Evolutionary conservation across 2,113 vertebrate species (phyloP).

Genomic region (Thinocorus orbignyianus): DNA sequence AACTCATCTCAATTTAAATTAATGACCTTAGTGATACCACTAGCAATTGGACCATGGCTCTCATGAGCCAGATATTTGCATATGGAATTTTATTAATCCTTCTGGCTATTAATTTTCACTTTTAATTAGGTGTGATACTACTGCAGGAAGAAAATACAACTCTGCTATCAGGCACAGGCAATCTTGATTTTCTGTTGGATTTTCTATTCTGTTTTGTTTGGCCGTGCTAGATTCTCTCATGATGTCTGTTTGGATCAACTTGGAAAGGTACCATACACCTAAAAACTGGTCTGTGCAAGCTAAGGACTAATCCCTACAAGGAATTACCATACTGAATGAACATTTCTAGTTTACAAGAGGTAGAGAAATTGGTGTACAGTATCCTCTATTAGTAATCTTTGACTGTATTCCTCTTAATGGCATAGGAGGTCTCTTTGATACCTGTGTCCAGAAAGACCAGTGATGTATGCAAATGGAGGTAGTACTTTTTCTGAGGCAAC

Average conservation of each 20-base stretch:
- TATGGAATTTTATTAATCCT: constrained; percentile 69
- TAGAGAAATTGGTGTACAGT: background rate
- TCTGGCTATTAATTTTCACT: constrained; percentile 63
- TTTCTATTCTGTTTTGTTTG: background rate
- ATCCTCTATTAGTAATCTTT: background rate
- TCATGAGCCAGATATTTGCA: constrained; percentile 58
- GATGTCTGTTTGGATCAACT: background rate
- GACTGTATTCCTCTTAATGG: background rate
- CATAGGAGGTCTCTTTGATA: background rate
- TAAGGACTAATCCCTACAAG: background rate
- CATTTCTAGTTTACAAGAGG: background rate
- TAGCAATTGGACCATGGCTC: constrained; percentile 62
- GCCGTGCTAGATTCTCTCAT: background rate
- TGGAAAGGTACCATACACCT: background rate
- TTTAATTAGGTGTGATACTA: constrained; percentile 58
- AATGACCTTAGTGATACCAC: constrained; percentile 59
- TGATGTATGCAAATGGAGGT: background rate
- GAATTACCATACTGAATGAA: background rate
- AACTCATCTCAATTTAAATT: constrained; percentile 71
- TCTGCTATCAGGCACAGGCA: background rate
- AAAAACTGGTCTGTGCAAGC: background rate
- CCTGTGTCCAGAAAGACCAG: background rate
- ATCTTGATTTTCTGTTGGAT: background rate
- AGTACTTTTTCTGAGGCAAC: background rate
- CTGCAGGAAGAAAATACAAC: constrained; percentile 7